Conservation (phyloP, 1,140 invertebrate species). For the Drosophila ananassae region DNA sequence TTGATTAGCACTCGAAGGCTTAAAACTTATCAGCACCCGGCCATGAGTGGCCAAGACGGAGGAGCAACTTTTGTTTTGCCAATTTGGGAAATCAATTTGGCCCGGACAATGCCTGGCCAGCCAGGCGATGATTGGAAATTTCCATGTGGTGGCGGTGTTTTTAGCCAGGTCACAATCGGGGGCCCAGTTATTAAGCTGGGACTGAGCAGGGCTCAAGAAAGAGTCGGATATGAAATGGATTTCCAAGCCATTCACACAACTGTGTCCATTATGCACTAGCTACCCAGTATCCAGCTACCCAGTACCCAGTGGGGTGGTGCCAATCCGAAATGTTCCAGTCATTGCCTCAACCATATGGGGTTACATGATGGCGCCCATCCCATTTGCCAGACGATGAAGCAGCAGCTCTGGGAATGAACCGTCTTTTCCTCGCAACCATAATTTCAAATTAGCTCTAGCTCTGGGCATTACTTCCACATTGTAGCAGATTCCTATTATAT, state of each 20-base stretch:
- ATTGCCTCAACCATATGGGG: constrained; percentile 48
- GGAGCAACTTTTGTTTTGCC: constrained; percentile 17
- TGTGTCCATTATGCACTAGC: constrained; percentile 76
- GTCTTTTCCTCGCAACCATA: constrained; percentile 1
- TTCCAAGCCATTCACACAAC: constrained; percentile 54
- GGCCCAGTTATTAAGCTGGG: constrained; percentile 7
- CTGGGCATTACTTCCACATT: background rate
- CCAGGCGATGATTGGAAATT: constrained; percentile 65
- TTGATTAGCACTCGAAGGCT: constrained; percentile 71
- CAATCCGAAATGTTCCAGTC: constrained; percentile 65
- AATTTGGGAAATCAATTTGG: constrained; percentile 69
- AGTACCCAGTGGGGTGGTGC: constrained; percentile 14
- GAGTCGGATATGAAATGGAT: constrained; percentile 73
- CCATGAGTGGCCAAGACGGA: constrained; percentile 29
- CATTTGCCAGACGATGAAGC: constrained; percentile 8
- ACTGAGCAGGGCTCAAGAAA: constrained; percentile 19
- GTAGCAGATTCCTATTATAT: background rate
- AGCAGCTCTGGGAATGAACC: background rate
- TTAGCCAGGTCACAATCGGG: constrained; percentile 71
- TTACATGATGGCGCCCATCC: background rate
- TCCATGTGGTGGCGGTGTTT: constrained; percentile 59
- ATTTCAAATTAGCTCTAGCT: background rate
- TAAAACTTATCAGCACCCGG: constrained; percentile 65
- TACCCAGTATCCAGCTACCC: background rate
- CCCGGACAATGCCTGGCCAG: constrained; percentile 47